Conservation (phyloP, 2,113 vertebrate species). For the Argyrosomus japonicus region DNA sequence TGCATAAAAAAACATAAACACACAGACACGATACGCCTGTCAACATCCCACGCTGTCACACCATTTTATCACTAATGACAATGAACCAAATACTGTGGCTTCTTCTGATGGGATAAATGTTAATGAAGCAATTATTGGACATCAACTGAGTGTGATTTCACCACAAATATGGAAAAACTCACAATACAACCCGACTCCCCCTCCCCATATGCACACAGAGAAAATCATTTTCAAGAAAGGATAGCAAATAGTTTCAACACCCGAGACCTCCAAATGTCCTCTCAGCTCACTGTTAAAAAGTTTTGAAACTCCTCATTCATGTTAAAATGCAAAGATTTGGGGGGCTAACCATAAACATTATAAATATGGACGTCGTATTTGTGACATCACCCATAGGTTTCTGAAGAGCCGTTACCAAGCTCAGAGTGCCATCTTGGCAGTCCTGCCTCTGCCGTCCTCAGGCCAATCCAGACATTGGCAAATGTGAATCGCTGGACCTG, state of each 20-base stretch:
- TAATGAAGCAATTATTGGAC: not conserved
- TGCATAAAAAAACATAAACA: slow-evolving; percentile 32
- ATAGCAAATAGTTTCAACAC: not conserved
- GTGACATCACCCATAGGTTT: no score
- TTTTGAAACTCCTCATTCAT: not conserved
- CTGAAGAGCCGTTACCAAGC: no score
- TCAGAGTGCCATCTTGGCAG: no score
- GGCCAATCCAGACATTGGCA: no score
- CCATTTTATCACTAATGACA: not conserved
- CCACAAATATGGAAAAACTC: not conserved
- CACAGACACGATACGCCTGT: not conserved
- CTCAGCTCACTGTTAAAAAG: not conserved
- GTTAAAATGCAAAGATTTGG: not conserved
- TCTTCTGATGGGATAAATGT: not conserved
- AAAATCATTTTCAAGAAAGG: not conserved
- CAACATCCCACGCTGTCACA: not conserved
- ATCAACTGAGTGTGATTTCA: not conserved
- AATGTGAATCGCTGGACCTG: no score
- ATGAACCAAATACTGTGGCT: not conserved
- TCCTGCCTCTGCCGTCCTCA: no score
- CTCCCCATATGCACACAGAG: not conserved
- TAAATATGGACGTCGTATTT: no score
- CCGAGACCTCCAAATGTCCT: not conserved
- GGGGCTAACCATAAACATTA: no score
- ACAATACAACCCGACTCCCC: not conserved